phyloP scores from a whole-genome alignment of 2,888 invertebrate species.

The Tridacna crocea region DNA sequence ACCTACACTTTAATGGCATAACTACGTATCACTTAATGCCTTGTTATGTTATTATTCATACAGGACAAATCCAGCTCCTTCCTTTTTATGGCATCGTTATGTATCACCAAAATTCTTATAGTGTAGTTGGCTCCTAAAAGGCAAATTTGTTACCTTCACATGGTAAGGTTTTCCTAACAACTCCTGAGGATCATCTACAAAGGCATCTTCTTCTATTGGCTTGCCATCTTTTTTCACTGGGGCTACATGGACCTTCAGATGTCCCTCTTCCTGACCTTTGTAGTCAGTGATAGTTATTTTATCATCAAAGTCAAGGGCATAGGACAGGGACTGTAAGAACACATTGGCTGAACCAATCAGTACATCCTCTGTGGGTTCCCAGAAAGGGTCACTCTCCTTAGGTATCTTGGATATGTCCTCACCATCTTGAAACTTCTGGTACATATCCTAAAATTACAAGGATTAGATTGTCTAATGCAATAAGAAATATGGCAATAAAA shows the following conservation, averaged over 20 bases:
- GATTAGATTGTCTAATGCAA: not conserved
- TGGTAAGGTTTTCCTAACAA: slow-evolving; percentile 81
- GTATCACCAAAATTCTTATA: too few relatives aligned
- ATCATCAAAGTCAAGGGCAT: slow-evolving; percentile 84
- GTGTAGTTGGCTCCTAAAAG: too few relatives aligned
- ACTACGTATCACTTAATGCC: too few relatives aligned
- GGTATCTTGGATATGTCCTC: slow-evolving; percentile 79
- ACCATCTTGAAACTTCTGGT: slow-evolving; percentile 82
- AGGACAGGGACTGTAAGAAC: slow-evolving; percentile 83
- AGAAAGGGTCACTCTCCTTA: slow-evolving; percentile 83
- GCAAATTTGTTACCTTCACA: slow-evolving; percentile 80
- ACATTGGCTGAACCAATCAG: slow-evolving; percentile 83
- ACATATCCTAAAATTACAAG: slow-evolving; percentile 81
- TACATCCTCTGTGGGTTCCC: slow-evolving; percentile 84
- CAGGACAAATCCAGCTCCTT: too few relatives aligned
- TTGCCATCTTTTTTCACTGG: slow-evolving; percentile 82
- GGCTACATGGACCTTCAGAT: slow-evolving; percentile 78
- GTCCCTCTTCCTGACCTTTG: slow-evolving; percentile 84
- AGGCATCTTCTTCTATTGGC: slow-evolving; percentile 81
- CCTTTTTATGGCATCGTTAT: too few relatives aligned
- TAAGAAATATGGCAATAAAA: not conserved
- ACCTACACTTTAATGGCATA: too few relatives aligned
- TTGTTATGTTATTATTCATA: too few relatives aligned
- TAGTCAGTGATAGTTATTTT: slow-evolving; percentile 82
- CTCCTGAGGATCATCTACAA: slow-evolving; percentile 82